Conservation (phyloP, 2,113 vertebrate species). For the Anguilla japonica region DNA sequence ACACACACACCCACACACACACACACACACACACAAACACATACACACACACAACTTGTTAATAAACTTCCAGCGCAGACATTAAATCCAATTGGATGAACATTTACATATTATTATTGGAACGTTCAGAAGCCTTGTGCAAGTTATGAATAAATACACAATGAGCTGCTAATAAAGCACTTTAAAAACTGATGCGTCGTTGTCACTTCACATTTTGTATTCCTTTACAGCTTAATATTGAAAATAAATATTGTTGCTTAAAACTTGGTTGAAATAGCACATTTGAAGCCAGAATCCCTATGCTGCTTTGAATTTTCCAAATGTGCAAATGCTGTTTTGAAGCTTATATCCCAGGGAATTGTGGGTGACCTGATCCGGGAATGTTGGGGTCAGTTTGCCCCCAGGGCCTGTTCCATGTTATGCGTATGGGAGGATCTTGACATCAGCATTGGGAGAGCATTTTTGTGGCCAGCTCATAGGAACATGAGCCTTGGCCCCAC, state of each 20-base stretch:
- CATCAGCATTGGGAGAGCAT: constrained; percentile 42
- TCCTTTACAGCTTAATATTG: background rate
- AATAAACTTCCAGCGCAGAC: background rate
- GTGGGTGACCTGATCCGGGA: constrained; percentile 54
- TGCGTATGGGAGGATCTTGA: constrained; percentile 54
- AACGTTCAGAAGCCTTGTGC: background rate
- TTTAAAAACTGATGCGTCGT: background rate
- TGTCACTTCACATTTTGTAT: background rate
- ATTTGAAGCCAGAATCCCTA: background rate
- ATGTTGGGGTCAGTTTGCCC: constrained; percentile 58
- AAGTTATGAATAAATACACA: background rate
- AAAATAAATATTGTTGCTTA: background rate
- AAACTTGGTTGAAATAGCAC: background rate
- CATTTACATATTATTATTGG: background rate
- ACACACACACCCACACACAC: background rate
- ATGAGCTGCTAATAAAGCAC: background rate
- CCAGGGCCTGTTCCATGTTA: constrained; percentile 39
- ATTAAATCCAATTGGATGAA: background rate
- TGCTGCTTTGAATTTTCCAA: constrained; percentile 36
- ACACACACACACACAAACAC: too few species aligned
- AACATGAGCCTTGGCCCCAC: constrained; percentile 55
- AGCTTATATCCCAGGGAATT: constrained; percentile 48
- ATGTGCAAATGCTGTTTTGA: constrained; percentile 26
- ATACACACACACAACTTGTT: background rate
- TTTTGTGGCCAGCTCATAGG: constrained; percentile 35